A percentile compares a stretch with the other conserved stretches of the same genome.
Evolutionary conservation across 2,797 vertebrate species (phyloP).

Genomic region (Darevskia nairensis): DNA sequence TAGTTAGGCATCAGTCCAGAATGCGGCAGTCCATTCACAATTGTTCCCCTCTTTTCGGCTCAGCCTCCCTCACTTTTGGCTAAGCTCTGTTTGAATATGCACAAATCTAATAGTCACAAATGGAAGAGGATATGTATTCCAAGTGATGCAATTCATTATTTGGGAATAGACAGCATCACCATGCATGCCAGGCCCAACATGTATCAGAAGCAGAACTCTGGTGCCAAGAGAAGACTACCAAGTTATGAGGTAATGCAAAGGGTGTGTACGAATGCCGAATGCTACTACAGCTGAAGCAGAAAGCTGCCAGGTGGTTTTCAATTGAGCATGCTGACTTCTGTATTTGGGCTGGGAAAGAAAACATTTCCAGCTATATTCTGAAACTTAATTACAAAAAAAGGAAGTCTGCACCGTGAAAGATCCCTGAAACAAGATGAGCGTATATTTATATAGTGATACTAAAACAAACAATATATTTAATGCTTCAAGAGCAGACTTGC

Average conservation of each 20-base stretch:
- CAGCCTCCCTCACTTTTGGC: not conserved
- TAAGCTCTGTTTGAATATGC: not conserved
- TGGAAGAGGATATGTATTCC: not conserved
- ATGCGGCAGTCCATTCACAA: no score
- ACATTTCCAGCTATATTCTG: not conserved
- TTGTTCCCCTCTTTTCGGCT: not conserved
- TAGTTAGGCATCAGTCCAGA: no score
- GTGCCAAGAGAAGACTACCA: not conserved
- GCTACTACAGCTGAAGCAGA: not conserved
- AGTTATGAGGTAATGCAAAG: not conserved
- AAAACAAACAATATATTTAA: no score
- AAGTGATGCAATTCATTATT: not conserved
- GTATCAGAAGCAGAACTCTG: not conserved
- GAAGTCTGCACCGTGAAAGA: no score
- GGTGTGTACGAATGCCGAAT: not conserved
- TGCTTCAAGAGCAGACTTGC: no score
- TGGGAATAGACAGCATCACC: not conserved
- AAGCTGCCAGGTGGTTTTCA: not conserved
- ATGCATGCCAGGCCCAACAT: not conserved
- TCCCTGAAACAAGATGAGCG: no score
- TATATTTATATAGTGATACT: no score
- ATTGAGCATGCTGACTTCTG: not conserved
- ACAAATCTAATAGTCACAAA: not conserved
- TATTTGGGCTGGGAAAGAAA: not conserved
- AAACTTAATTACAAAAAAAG: not conserved